Conservation (phyloP, 2,888 invertebrate genomes). For the Hypercompe scribonia region DNA sequence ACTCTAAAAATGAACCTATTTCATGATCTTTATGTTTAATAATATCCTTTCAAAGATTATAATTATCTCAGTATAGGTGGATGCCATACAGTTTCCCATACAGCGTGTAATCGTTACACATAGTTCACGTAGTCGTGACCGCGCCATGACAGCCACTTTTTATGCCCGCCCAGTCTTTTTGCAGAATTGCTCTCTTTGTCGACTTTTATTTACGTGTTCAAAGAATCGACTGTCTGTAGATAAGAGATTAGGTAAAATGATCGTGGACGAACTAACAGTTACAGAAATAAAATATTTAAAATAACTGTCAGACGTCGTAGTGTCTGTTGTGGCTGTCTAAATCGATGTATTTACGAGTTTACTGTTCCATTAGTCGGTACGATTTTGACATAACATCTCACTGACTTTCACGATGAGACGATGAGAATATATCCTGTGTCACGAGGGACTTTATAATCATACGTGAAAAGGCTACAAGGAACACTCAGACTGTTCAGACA, state of each 20-base stretch:
- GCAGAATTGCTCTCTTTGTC: constrained; percentile 81
- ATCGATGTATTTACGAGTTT: too few relatives aligned
- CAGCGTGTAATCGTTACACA: constrained; percentile 58
- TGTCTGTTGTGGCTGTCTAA: too few relatives aligned
- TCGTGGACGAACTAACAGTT: too few relatives aligned
- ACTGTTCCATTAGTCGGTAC: too few relatives aligned
- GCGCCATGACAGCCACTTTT: constrained; percentile 83
- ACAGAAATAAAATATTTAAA: background rate
- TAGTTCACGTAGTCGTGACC: constrained; percentile 82
- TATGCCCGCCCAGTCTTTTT: constrained; percentile 75
- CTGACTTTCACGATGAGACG: too few relatives aligned
- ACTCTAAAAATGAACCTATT: background rate
- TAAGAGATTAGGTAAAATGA: constrained; percentile 33
- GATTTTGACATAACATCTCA: too few relatives aligned
- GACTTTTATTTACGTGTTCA: constrained; percentile 81
- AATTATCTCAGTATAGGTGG: background rate
- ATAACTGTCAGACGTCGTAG: too few relatives aligned
- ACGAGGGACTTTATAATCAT: too few relatives aligned
- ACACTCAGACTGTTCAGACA: too few relatives aligned
- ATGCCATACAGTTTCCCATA: constrained; percentile 39
- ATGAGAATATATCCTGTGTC: too few relatives aligned
- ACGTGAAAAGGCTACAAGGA: too few relatives aligned
- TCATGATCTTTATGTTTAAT: background rate
- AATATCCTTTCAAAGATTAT: constrained; percentile 3
- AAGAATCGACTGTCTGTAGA: constrained; percentile 38